Evolutionary conservation across 2,113 vertebrate species (phyloP).

Genomic region (Python bivittatus): DNA sequence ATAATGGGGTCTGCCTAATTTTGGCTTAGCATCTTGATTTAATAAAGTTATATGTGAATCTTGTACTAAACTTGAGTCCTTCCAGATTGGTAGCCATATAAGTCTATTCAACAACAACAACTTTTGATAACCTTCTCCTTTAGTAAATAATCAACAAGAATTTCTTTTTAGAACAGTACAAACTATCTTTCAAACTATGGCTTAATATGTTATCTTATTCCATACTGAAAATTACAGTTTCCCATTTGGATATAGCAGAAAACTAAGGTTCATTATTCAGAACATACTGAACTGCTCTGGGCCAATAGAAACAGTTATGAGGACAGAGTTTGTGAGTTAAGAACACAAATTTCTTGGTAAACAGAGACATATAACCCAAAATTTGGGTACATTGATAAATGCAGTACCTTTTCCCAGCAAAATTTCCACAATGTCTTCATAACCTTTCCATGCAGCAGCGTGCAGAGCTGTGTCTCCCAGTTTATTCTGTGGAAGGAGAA

Average conservation of each 20-base stretch:
- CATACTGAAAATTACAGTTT: not conserved
- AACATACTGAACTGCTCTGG: not conserved
- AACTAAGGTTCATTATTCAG: not conserved
- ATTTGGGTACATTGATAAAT: not conserved
- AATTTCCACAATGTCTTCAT: conserved; percentile 95
- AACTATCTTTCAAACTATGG: not conserved
- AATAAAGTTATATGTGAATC: too few species aligned
- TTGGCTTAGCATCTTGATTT: too few species aligned
- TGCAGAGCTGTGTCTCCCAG: conserved; percentile 93
- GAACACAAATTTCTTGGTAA: not conserved
- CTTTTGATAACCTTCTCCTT: too few species aligned
- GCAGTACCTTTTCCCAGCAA: conserved; percentile 87
- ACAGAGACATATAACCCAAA: not conserved
- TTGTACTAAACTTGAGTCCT: too few species aligned
- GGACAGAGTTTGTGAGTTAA: not conserved
- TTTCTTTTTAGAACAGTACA: not conserved
- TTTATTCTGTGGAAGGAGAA: conserved; percentile 87
- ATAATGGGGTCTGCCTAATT: not conserved
- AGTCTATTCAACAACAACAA: too few species aligned
- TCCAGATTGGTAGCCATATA: too few species aligned
- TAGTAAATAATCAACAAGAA: not conserved
- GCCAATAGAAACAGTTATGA: not conserved
- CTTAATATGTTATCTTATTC: not conserved
- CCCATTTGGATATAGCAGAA: not conserved
- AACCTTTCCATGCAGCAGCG: conserved; percentile 97